Base-by-base conservation (phyloP, 2,797 vertebrate genomes). In the Loris lydekkerianus region DNA sequence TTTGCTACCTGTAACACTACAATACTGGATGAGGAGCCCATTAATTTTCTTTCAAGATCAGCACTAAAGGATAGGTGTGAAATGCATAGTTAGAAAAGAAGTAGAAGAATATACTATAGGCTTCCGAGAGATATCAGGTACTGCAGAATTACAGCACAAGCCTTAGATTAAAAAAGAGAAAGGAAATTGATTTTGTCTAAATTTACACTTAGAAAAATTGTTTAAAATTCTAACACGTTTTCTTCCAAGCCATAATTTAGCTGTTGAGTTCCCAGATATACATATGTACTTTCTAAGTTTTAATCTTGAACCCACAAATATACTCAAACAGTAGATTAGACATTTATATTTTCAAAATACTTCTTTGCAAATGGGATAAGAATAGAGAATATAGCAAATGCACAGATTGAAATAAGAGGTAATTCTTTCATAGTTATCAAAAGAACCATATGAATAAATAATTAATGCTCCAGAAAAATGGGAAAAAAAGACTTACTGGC, bases 1-100 rank as follows among this genome's bases (percentile, higher is more conserved):
- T 98, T 98, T 98, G 96, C 85, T 98, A 96, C 96, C 94, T 56
- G 92, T 97, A 96, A 97, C 87, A 88, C 81, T 93, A 88, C 85
- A 96, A 76, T 95, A 43, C 63, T 95, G 75, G 89, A 94, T 97
- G 97, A 97, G 96, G 87, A 97, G 67, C 53, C 49, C 92, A 98
- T 98, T 97, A 91, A 96, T 98, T 98, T 98, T 98, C 88, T 97
- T 98, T 94, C 7, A 7, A 60, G 56, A 58, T 70, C 95, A 94
- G 70, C 96, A 94, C 61, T 63, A 92, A 89, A 90, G 84, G 75
- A 53, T 67, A 94, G 18, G 40, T 97, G 78, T 94, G 82, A 97
- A 98, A 97, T 92, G 31, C 27, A 25, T n/a, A 94, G 72, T n/a
- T 91, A 89, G 96, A 63, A 85, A 63, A 96, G 69, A 83, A 84